Evolutionary conservation across 2,888 invertebrate species (phyloP).

Genomic region (Amiota minor): DNA sequence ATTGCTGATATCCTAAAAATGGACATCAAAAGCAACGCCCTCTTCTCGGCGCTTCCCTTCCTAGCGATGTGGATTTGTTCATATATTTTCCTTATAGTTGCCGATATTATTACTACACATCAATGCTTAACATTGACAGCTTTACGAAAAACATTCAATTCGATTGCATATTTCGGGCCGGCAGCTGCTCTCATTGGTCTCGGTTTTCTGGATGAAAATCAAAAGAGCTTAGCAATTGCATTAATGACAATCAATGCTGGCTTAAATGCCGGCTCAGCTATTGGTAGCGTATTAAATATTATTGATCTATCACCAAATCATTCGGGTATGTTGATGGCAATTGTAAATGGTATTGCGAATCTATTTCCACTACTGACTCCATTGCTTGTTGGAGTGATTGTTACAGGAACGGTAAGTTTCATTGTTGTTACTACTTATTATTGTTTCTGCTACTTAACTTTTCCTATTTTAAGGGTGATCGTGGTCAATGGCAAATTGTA

Average conservation of each 20-base stretch:
- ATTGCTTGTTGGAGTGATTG: conserved; percentile 75
- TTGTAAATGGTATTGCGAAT: conserved; percentile 77
- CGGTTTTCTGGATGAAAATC: conserved; percentile 73
- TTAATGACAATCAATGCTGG: conserved; percentile 75
- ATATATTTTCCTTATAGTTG: conserved; percentile 71
- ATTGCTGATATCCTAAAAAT: conserved; percentile 78
- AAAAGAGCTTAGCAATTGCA: conserved; percentile 72
- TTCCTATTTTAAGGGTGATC: conserved; percentile 66
- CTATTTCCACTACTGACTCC: conserved; percentile 78
- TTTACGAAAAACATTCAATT: conserved; percentile 63
- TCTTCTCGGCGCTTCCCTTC: conserved; percentile 75
- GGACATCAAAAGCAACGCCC: conserved; percentile 76
- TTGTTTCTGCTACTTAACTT: too few relatives aligned
- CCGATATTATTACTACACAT: conserved; percentile 73
- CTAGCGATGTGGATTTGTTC: conserved; percentile 73
- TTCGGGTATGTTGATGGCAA: conserved; percentile 79
- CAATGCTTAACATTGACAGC: conserved; percentile 68
- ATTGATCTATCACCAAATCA: conserved; percentile 80
- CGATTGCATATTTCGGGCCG: conserved; percentile 74
- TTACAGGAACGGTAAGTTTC: conserved; percentile 61
- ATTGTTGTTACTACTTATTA: neutral
- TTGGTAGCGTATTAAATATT: conserved; percentile 74
- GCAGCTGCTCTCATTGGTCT: conserved; percentile 75
- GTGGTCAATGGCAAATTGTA: conserved; percentile 82
- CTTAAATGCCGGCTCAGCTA: conserved; percentile 69